Evolutionary conservation across 2,113 vertebrate genomes (phyloP).

Genomic region (Loxodonta africana): DNA sequence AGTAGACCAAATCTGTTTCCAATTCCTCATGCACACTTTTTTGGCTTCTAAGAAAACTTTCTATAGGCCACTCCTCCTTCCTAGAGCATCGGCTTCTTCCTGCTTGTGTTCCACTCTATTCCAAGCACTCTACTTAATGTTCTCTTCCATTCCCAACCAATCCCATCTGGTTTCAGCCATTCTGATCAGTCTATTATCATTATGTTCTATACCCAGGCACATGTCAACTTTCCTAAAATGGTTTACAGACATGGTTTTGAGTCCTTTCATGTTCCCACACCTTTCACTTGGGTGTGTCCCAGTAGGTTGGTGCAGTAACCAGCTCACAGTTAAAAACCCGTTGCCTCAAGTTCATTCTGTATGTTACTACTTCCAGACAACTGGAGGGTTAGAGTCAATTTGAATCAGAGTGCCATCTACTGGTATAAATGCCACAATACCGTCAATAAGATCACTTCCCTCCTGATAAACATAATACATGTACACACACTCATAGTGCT

Average conservation of each 20-base stretch:
- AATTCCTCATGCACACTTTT: background rate
- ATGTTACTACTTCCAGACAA: background rate
- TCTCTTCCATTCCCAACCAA: background rate
- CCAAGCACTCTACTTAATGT: background rate
- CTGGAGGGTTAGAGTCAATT: background rate
- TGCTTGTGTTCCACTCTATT: background rate
- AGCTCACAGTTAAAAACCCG: background rate
- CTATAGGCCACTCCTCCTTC: background rate
- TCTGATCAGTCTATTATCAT: background rate
- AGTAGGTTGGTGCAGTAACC: background rate
- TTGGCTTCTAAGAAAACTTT: background rate
- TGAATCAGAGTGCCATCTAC: slow-evolving; percentile 87
- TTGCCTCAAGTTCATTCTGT: background rate
- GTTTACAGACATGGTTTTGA: background rate
- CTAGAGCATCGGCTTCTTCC: background rate
- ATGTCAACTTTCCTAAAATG: background rate
- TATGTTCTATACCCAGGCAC: background rate
- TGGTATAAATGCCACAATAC: slow-evolving; percentile 60
- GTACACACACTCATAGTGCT: background rate
- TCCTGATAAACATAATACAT: background rate
- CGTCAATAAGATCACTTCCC: background rate
- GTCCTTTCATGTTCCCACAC: background rate
- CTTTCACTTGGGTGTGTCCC: background rate
- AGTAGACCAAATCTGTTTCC: background rate
- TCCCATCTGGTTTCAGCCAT: background rate